These are phyloP conservation scores for Argyresthia goedartella DNA, from an alignment of 2,888 invertebrate species.

Conservation along the genomic window DNA sequence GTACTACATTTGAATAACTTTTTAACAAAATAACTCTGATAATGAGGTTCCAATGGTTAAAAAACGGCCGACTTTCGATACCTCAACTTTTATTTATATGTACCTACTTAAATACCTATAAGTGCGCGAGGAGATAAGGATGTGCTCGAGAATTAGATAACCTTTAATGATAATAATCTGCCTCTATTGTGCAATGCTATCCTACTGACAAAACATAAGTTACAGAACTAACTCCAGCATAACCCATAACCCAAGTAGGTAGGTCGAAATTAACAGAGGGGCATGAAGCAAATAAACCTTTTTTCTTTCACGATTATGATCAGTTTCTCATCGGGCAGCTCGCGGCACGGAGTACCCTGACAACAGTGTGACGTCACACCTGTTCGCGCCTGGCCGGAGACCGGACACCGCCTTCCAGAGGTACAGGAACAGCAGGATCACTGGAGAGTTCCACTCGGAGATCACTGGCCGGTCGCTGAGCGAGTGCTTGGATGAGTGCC, in stretches of 20 bases:
- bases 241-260: too few species aligned
- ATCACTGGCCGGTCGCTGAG: conserved; percentile 89
- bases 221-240: too few species aligned
- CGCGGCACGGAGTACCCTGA: conserved; percentile 91
- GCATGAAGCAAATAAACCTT: conserved; percentile 50
- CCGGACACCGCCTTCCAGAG: conserved; percentile 92
- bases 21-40: too few species aligned
- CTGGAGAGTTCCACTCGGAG: conserved; percentile 91
- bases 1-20: conserved; percentile 35
- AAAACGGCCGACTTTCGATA: too few species aligned
- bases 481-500: conserved; percentile 91
- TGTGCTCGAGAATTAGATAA: too few species aligned
- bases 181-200: too few species aligned
- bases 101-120: too few species aligned
- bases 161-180: too few species aligned
- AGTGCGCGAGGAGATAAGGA: too few species aligned
- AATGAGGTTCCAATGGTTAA: too few species aligned
- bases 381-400: conserved; percentile 83
- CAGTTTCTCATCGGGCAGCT: conserved; percentile 76
- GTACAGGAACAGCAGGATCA: conserved; percentile 87
- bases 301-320: conserved; percentile 61
- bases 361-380: conserved; percentile 86
- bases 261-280: conserved; percentile 5
- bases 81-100: too few species aligned
- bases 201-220: too few species aligned